Percentiles rank a stretch among this genome's conserved stretches.
phyloP scores from a whole-genome alignment of 2,888 invertebrate species.

The Oscheius myriophilus region DNA sequence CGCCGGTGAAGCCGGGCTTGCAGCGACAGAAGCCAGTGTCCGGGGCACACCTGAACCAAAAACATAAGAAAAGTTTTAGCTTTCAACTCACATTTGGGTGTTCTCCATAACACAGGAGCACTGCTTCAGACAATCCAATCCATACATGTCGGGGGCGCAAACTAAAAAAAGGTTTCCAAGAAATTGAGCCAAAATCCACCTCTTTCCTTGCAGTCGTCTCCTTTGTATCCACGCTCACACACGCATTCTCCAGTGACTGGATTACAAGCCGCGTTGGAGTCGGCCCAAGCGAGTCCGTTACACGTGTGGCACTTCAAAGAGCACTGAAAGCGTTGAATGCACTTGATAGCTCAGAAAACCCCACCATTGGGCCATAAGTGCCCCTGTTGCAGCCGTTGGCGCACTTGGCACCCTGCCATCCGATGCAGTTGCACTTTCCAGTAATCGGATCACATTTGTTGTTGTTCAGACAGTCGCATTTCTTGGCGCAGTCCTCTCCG shows the following conservation, averaged over 20 bases:
- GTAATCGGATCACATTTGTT: slow-evolving; percentile 59
- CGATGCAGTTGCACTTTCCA: slow-evolving; percentile 60
- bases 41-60: slow-evolving; percentile 61
- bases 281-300: slow-evolving; percentile 61
- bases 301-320: slow-evolving; percentile 64
- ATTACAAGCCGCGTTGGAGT: slow-evolving; percentile 64
- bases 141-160: slow-evolving; percentile 59
- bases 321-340: slow-evolving; percentile 32
- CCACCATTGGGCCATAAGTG: slow-evolving; percentile 57
- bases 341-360: neutral
- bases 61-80: neutral
- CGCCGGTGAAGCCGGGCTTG: slow-evolving; percentile 65
- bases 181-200: slow-evolving; percentile 18
- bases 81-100: slow-evolving; percentile 55
- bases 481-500: slow-evolving; percentile 57
- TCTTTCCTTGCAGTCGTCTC: slow-evolving; percentile 48
- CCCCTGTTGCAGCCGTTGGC: slow-evolving; percentile 59
- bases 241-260: slow-evolving; percentile 61
- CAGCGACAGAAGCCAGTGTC: slow-evolving; percentile 68
- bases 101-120: slow-evolving; percentile 65
- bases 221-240: slow-evolving; percentile 56
- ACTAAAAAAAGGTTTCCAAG: slow-evolving; percentile 26
- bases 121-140: slow-evolving; percentile 54
- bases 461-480: slow-evolving; percentile 68
- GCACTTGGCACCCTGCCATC: slow-evolving; percentile 68